Conservation (phyloP, 37 sponge, comb jelly and placozoan species). For the Crambe crambe region DNA sequence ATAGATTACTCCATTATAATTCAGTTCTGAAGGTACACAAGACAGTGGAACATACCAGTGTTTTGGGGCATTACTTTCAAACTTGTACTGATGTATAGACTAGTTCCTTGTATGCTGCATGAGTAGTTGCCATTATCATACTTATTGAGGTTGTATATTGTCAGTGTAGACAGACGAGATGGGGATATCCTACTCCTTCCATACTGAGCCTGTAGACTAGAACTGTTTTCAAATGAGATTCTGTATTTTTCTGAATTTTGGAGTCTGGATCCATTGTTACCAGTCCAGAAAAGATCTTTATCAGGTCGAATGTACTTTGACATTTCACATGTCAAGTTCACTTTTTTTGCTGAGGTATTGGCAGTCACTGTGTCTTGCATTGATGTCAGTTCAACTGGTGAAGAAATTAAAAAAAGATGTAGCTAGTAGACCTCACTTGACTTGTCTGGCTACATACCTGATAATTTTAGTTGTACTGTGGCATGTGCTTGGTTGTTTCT, state of each 20-base stretch:
- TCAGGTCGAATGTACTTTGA: slow-evolving; percentile 2
- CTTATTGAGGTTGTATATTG: neutral
- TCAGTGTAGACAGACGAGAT: neutral
- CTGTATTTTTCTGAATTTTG: neutral
- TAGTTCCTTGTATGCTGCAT: neutral
- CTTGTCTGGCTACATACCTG: neutral
- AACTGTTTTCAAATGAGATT: neutral
- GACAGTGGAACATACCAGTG: neutral
- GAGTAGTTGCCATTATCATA: neutral
- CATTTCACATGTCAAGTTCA: slow-evolving; percentile 4
- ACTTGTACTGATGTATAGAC: neutral
- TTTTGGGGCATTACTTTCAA: neutral
- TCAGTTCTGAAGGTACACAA: neutral
- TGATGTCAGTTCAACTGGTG: neutral
- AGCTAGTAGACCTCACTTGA: neutral
- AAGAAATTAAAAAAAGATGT: neutral
- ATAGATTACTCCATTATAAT: no score
- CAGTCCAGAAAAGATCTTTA: neutral
- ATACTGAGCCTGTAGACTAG: neutral
- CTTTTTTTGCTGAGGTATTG: neutral
- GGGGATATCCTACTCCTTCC: neutral
- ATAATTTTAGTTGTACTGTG: neutral
- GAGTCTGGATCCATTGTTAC: neutral
- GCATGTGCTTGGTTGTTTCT: neutral
- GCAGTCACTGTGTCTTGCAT: neutral